Evolutionary conservation across 2,113 vertebrate genomes (phyloP).

Genomic region (Loxodonta africana): DNA sequence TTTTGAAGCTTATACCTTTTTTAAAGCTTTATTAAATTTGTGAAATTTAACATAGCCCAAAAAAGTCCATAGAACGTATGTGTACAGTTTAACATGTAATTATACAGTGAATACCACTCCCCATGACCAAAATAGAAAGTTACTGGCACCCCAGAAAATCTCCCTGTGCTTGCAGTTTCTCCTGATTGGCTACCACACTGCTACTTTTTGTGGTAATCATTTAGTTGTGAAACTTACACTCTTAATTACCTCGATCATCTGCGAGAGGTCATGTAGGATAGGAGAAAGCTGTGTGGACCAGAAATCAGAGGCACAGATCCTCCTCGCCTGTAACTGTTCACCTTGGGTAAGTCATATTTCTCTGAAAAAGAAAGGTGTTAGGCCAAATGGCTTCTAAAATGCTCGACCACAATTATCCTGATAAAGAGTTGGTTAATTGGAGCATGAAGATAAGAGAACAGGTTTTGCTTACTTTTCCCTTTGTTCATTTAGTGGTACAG

Average conservation of each 20-base stretch:
- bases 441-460: not conserved
- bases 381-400: not conserved
- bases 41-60: not conserved
- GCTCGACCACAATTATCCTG: not conserved
- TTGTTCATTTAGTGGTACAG: constrained; percentile 31
- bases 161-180: not conserved
- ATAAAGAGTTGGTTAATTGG: constrained; percentile 1
- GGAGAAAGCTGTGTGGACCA: not conserved
- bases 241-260: not conserved
- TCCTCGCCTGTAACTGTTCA: not conserved
- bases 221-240: not conserved
- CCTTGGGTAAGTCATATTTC: not conserved
- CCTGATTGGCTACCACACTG: not conserved
- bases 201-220: not conserved
- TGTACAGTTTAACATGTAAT: not conserved
- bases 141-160: not conserved
- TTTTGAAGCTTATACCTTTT: constrained; percentile 4
- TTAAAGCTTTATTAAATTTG: constrained; percentile 25
- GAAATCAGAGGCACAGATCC: not conserved
- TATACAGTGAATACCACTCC: not conserved
- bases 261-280: not conserved
- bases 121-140: not conserved
- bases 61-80: not conserved
- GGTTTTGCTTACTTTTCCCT: not conserved
- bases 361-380: not conserved